Conservation (phyloP, 2,888 invertebrate species). For the Torymus texanus region DNA sequence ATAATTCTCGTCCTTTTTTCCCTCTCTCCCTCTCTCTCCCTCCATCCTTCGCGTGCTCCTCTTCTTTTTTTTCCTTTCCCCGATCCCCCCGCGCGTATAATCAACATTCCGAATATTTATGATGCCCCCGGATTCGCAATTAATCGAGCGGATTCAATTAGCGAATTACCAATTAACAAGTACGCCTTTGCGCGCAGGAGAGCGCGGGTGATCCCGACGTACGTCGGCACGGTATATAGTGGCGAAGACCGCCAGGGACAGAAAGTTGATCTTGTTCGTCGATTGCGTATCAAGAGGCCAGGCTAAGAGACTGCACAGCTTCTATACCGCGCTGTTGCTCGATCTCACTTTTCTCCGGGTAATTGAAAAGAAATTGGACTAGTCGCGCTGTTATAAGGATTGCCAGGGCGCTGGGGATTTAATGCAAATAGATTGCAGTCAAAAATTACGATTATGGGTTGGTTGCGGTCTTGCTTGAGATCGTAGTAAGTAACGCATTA, state of each 20-base stretch:
- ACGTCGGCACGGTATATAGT: background rate
- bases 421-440: constrained; percentile 4
- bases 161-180: constrained; percentile 71
- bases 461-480: too few species aligned
- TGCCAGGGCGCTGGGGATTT: constrained; percentile 23
- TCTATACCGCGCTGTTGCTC: background rate
- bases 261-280: constrained; percentile 64
- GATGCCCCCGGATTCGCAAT: constrained; percentile 69
- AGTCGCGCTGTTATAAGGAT: background rate
- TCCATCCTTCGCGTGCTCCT: background rate
- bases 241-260: constrained; percentile 53
- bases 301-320: background rate
- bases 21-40: background rate
- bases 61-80: constrained; percentile 53
- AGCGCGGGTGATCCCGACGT: constrained; percentile 1
- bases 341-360: constrained; percentile 53
- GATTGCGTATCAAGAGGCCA: constrained; percentile 58
- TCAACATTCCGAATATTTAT: constrained; percentile 70
- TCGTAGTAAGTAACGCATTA: too few species aligned
- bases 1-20: constrained; percentile 23
- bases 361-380: constrained; percentile 60
- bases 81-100: constrained; percentile 54
- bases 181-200: constrained; percentile 63
- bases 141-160: constrained; percentile 73
- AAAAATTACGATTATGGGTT: constrained; percentile 10